Conservation (phyloP, 2,113 vertebrate genomes). For the Eulemur macaco region DNA sequence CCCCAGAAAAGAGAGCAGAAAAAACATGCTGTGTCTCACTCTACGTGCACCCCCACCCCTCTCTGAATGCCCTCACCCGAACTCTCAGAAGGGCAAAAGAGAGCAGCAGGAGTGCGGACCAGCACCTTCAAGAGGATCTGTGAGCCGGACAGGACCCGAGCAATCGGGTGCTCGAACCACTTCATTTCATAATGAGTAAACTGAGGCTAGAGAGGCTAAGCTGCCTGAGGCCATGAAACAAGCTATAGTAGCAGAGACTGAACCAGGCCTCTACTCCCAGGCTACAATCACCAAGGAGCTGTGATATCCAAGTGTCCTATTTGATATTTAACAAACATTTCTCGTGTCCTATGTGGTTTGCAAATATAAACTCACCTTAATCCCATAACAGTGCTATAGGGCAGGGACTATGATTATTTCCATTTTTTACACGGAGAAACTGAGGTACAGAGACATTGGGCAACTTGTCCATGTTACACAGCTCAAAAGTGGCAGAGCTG, state of each 20-base stretch:
- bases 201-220: not conserved
- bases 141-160: too few species aligned
- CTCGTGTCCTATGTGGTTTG: not conserved
- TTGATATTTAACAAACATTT: not conserved
- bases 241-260: not conserved
- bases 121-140: not conserved
- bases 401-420: too few species aligned
- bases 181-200: not conserved
- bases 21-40: not conserved
- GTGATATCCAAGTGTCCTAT: not conserved
- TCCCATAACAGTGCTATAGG: not conserved
- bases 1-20: not conserved
- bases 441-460: not conserved
- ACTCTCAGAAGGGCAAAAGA: not conserved
- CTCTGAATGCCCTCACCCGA: not conserved
- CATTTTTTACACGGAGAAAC: not conserved
- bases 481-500: not conserved
- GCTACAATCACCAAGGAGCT: not conserved
- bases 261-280: not conserved
- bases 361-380: not conserved
- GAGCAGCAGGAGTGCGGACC: not conserved
- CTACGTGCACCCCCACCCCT: not conserved
- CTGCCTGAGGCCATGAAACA: not conserved
- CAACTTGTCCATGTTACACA: not conserved
- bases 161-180: not conserved